These are phyloP conservation scores for Gallinago jamesoni DNA, from an alignment of 2,113 vertebrate species.

Conservation along the genomic window DNA sequence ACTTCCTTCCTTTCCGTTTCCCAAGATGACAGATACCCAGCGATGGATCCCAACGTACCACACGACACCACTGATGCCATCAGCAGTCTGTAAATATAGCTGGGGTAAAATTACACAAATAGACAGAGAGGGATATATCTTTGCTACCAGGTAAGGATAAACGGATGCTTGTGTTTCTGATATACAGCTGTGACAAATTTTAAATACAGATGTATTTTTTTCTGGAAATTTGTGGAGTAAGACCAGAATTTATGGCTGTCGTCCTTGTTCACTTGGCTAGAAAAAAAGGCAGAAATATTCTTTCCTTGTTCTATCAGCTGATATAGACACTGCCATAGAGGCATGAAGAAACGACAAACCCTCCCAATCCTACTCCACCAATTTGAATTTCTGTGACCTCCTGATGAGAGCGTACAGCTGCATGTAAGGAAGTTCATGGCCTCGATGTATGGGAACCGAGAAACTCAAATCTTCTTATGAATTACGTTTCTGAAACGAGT, in stretches of 20 bases:
- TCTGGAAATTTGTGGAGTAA: not conserved
- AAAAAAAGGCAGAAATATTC: not conserved
- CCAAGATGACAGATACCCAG: rapidly evolving
- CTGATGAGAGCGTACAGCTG: not conserved
- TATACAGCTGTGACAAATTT: not conserved
- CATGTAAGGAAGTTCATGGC: not conserved
- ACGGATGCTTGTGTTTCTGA: not conserved
- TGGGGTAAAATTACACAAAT: not conserved
- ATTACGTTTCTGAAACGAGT: not conserved
- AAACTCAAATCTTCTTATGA: not conserved
- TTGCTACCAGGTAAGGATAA: not conserved
- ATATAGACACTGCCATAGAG: not conserved
- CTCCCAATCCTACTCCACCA: rapidly evolving
- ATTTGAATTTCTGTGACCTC: not conserved
- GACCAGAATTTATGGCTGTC: rapidly evolving
- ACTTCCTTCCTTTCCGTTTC: not conserved
- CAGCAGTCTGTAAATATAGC: not conserved
- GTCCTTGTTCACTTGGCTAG: not conserved
- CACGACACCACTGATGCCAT: not conserved
- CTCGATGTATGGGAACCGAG: not conserved
- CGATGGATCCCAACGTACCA: not conserved
- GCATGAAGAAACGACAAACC: not conserved
- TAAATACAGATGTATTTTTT: not conserved
- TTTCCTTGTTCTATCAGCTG: not conserved
- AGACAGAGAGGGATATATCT: not conserved